Conservation (phyloP, 2,113 vertebrate species). For the Sinocyclocheilus rhinocerous region DNA sequence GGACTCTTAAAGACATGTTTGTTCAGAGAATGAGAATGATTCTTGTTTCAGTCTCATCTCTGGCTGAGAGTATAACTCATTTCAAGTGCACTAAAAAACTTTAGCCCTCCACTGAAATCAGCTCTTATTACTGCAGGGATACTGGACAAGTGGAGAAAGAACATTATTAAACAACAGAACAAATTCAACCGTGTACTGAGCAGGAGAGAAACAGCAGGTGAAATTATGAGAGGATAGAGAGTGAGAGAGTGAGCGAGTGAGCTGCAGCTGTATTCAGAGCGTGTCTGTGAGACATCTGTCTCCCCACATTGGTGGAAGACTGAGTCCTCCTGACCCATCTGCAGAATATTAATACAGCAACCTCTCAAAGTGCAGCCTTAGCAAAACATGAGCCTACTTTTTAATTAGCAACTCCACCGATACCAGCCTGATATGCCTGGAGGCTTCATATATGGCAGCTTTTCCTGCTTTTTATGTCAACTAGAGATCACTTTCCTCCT, state of each 20-base stretch:
- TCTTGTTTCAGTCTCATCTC: not conserved
- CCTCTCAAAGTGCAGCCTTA: constrained; percentile 46
- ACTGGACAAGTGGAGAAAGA: not conserved
- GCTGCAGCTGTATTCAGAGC: constrained; percentile 7
- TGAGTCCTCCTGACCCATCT: constrained; percentile 20
- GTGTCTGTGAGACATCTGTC: constrained; percentile 17
- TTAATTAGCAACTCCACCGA: constrained; percentile 49
- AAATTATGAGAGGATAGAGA: not conserved
- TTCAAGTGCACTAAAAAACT: not conserved
- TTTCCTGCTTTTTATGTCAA: constrained; percentile 27
- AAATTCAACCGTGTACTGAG: not conserved
- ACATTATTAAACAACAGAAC: not conserved
- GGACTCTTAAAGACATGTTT: not conserved
- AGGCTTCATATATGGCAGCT: constrained; percentile 18
- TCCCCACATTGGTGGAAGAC: not conserved
- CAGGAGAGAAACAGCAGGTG: not conserved
- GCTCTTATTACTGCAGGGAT: not conserved
- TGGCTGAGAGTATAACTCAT: not conserved
- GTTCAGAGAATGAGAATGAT: not conserved
- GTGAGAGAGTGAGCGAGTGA: not conserved
- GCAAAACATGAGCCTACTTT: constrained; percentile 40
- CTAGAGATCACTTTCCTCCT: constrained; percentile 13
- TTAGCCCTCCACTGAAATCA: not conserved
- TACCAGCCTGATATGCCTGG: constrained; percentile 26
- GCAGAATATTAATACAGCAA: constrained; percentile 37